Conservation (phyloP, 2,797 vertebrate species). For the Halcyon badia region DNA sequence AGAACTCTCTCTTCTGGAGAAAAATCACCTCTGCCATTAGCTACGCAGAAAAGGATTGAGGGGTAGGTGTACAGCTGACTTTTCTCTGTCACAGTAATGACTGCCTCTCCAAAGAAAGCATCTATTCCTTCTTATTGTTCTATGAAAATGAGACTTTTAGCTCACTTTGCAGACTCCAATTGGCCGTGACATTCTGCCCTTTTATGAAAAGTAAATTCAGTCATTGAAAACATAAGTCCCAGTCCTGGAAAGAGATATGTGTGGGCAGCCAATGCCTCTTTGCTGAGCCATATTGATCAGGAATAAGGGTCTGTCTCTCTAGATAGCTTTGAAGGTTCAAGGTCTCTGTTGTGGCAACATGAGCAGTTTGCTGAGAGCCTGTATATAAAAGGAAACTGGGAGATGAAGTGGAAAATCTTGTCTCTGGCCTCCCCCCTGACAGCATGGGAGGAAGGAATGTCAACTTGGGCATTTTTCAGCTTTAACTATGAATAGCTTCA, state of each 20-base stretch:
- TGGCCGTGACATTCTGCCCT: constrained; percentile 24
- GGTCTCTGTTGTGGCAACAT: constrained; percentile 58
- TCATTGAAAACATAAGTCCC: not conserved
- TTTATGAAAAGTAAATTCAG: constrained; percentile 21
- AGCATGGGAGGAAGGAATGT: constrained; percentile 67
- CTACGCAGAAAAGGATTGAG: not conserved
- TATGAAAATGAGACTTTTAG: constrained; percentile 20
- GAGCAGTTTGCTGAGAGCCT: constrained; percentile 40
- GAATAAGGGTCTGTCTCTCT: constrained; percentile 49
- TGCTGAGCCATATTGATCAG: constrained; percentile 51
- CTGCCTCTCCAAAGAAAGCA: not conserved
- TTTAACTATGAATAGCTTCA: constrained; percentile 58
- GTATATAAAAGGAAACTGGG: constrained; percentile 43
- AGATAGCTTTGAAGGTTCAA: constrained; percentile 68
- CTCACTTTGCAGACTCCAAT: not conserved
- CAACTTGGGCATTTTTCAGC: constrained; percentile 57
- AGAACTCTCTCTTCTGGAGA: not conserved
- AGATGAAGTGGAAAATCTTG: constrained; percentile 70
- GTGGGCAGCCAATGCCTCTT: not conserved
- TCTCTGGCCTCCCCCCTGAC: constrained; percentile 26
- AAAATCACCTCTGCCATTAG: not conserved
- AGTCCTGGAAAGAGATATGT: not conserved
- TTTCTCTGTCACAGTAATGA: not conserved
- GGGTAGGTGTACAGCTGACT: not conserved
- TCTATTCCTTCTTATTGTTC: not conserved